phyloP scores from a whole-genome alignment of 2,888 invertebrate species.

The Crocallis elinguaria region DNA sequence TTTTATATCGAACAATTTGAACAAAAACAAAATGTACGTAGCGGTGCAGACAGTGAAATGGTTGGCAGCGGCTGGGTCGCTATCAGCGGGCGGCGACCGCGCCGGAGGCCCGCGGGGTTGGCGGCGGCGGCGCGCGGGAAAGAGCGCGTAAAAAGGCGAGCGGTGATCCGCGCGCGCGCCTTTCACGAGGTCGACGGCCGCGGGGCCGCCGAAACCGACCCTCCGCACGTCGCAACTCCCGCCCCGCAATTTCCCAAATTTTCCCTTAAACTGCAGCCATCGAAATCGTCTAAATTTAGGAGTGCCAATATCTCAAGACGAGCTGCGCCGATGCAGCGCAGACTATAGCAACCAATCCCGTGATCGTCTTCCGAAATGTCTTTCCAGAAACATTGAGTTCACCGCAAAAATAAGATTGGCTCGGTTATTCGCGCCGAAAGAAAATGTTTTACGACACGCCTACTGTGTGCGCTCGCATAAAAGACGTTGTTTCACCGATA shows the following conservation, averaged over 20 bases:
- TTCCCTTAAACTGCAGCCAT: conserved; percentile 38
- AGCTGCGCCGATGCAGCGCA: conserved; percentile 38
- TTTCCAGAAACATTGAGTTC: conserved; percentile 62
- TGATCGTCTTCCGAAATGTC: conserved; percentile 44
- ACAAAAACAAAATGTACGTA: conserved; percentile 18
- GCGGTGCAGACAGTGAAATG: conserved; percentile 76
- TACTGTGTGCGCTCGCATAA: conserved; percentile 59
- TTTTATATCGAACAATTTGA: no score
- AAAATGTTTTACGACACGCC: conserved; percentile 72
- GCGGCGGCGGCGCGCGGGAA: conserved; percentile 73
- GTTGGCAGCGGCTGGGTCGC: conserved; percentile 76
- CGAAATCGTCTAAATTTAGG: conserved; percentile 52
- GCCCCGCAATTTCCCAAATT: conserved; percentile 61
- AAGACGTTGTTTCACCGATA: conserved; percentile 58
- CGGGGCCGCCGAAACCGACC: conserved; percentile 72
- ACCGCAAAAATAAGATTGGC: conserved; percentile 62
- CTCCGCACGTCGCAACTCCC: conserved; percentile 51
- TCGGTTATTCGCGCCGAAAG: conserved; percentile 51
- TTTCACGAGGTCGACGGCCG: conserved; percentile 82
- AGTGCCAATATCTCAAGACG: conserved; percentile 54
- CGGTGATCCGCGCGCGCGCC: conserved; percentile 76
- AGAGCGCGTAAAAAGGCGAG: conserved; percentile 83
- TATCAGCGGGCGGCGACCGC: conserved; percentile 84
- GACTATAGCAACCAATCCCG: conserved; percentile 28
- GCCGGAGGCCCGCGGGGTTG: conserved; percentile 80